These are phyloP conservation scores for Glossophaga mutica DNA, from an alignment of 2,797 vertebrate species.

Conservation along the genomic window DNA sequence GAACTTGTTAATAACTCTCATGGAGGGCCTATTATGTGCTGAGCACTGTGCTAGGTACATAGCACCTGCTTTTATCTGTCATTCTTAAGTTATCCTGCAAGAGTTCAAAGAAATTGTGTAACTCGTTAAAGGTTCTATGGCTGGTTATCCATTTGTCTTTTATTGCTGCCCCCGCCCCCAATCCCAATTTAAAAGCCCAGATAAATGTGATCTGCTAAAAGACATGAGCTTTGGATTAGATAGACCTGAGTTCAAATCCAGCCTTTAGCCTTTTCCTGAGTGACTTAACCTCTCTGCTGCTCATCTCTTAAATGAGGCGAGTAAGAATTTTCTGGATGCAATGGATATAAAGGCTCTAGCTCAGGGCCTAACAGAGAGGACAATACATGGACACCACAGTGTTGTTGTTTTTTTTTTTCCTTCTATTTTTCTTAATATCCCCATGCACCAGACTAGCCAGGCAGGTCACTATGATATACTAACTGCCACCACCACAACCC, in stretches of 20 bases:
- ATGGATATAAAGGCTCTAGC: background rate
- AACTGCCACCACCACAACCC: background rate
- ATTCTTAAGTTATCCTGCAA: background rate
- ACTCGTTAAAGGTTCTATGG: background rate
- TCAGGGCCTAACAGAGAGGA: background rate
- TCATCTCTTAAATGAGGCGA: background rate
- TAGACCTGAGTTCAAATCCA: constrained; percentile 1
- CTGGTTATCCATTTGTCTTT: background rate
- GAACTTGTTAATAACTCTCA: background rate
- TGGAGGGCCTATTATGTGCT: background rate
- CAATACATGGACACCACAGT: background rate
- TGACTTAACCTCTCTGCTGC: background rate
- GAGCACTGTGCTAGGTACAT: background rate
- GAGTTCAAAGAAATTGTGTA: background rate
- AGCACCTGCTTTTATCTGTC: background rate
- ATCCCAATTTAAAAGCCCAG: background rate
- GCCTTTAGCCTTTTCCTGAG: background rate
- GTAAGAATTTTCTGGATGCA: background rate
- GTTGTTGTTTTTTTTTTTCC: background rate
- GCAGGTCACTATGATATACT: background rate
- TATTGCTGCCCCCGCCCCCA: background rate
- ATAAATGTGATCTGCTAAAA: background rate
- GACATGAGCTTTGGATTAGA: background rate
- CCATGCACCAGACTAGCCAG: background rate
- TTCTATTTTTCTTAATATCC: background rate